A percentile compares a stretch with the other conserved stretches of the same genome.
Conservation (phyloP, 2,797 vertebrate species). For the Periophthalmus magnuspinnatus region DNA sequence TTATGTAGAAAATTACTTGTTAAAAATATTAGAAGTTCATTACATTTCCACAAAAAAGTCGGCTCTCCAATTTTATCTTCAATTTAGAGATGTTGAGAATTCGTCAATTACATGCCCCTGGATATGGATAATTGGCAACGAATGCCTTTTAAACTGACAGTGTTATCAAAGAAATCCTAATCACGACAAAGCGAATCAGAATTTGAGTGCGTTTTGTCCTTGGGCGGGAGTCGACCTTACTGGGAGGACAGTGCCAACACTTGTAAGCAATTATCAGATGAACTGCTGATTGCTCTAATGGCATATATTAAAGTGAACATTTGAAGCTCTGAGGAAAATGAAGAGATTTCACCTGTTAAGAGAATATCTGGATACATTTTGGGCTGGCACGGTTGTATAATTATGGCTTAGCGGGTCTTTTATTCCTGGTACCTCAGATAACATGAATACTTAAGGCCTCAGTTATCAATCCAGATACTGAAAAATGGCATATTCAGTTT, state of each 20-base stretch:
- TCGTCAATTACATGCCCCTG: not conserved
- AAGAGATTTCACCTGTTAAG: constrained; percentile 4
- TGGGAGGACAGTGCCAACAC: constrained; percentile 1
- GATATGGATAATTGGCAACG: not conserved
- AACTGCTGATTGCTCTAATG: constrained; percentile 13
- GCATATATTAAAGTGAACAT: not conserved
- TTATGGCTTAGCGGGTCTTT: not conserved
- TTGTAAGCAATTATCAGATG: constrained; percentile 11
- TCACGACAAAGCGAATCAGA: not conserved
- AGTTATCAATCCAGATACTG: too few relatives aligned
- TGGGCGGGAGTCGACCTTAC: constrained; percentile 8
- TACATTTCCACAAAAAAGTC: not conserved
- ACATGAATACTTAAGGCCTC: too few relatives aligned
- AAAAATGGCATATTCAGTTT: too few relatives aligned
- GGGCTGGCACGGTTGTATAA: not conserved
- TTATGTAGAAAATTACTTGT: not conserved
- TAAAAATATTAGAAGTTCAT: not conserved
- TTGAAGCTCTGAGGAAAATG: constrained; percentile 2
- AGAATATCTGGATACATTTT: constrained; percentile 1
- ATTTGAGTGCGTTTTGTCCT: constrained; percentile 1
- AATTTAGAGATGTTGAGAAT: not conserved
- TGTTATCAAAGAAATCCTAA: constrained; percentile 12
- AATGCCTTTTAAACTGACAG: not conserved
- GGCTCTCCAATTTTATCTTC: not conserved
- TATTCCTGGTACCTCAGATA: too few relatives aligned